Evolutionary conservation across 2,888 invertebrate genomes (phyloP).

Genomic region (Patella ulyssiponensis): DNA sequence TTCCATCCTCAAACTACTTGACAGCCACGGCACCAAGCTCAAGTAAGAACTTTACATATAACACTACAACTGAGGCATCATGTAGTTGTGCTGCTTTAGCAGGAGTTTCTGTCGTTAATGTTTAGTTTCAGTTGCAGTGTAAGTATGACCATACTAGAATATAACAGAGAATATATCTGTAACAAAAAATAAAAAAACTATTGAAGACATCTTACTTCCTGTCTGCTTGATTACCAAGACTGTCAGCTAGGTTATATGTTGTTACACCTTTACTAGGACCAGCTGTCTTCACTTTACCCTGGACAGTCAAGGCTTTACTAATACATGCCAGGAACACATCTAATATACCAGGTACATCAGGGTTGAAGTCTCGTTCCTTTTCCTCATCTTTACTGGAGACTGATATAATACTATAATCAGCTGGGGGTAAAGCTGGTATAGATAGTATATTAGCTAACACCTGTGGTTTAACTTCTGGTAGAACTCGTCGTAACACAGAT

Average conservation of each 20-base stretch:
- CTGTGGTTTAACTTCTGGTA: slow-evolving; percentile 90
- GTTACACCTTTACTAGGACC: slow-evolving; percentile 69
- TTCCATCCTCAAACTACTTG: too few relatives aligned
- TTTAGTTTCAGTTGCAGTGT: too few relatives aligned
- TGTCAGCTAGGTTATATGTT: slow-evolving; percentile 76
- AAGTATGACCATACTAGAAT: too few relatives aligned
- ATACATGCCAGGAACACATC: slow-evolving; percentile 93
- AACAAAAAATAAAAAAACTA: too few relatives aligned
- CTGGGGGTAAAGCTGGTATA: slow-evolving; percentile 81
- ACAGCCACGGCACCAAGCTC: too few relatives aligned
- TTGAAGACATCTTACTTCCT: too few relatives aligned
- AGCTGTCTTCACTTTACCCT: slow-evolving; percentile 86
- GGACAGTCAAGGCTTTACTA: slow-evolving; percentile 90
- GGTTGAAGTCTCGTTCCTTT: slow-evolving; percentile 61
- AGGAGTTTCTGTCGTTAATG: too few relatives aligned
- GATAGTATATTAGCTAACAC: slow-evolving; percentile 85
- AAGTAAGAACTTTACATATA: too few relatives aligned
- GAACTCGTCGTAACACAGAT: slow-evolving; percentile 86
- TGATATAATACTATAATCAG: slow-evolving; percentile 83
- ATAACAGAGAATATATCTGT: too few relatives aligned
- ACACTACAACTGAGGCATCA: too few relatives aligned
- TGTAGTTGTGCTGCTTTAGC: too few relatives aligned
- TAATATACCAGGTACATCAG: slow-evolving; percentile 80
- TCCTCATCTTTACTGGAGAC: slow-evolving; percentile 64
- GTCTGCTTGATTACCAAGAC: slow-evolving; percentile 36